These are phyloP conservation scores for Trachymyrmex septentrionalis DNA, from an alignment of 1,140 invertebrate genomes.

Conservation along the genomic window DNA sequence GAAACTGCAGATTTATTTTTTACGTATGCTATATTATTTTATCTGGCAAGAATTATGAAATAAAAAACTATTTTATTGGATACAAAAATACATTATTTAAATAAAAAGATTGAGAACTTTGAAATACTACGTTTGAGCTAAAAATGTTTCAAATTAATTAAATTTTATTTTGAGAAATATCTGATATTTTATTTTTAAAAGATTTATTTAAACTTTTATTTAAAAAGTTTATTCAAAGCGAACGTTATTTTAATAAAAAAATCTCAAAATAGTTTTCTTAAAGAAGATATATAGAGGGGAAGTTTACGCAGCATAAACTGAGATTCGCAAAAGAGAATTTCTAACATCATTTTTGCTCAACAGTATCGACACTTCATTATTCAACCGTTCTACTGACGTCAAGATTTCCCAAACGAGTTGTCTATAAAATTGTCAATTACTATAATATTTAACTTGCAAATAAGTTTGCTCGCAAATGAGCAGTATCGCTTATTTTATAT, in stretches of 20 bases:
- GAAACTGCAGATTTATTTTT: not conserved
- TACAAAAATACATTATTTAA: not conserved
- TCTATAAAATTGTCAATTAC: constrained; percentile 24
- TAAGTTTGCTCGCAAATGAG: not conserved
- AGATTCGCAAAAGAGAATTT: constrained; percentile 36
- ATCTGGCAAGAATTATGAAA: not conserved
- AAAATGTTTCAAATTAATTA: not conserved
- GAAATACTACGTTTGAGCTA: not conserved
- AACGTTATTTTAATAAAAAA: constrained; percentile 30
- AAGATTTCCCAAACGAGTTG: constrained; percentile 2
- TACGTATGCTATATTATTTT: not conserved
- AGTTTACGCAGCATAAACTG: constrained; percentile 11
- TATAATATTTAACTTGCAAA: constrained; percentile 12
- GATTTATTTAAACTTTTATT: constrained; percentile 25
- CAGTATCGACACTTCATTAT: constrained; percentile 40
- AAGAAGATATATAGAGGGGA: constrained; percentile 13
- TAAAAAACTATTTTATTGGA: not conserved
- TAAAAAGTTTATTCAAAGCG: constrained; percentile 11
- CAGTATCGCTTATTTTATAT: not conserved
- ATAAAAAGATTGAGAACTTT: not conserved
- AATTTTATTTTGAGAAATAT: not conserved
- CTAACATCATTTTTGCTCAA: constrained; percentile 18
- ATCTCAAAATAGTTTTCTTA: constrained; percentile 11
- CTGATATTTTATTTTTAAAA: constrained; percentile 7
- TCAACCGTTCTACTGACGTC: constrained; percentile 21